Percentiles rank a stretch among this genome's conserved stretches.
phyloP scores from a whole-genome alignment of 2,888 invertebrate genomes.

The Eurytoma californica region DNA sequence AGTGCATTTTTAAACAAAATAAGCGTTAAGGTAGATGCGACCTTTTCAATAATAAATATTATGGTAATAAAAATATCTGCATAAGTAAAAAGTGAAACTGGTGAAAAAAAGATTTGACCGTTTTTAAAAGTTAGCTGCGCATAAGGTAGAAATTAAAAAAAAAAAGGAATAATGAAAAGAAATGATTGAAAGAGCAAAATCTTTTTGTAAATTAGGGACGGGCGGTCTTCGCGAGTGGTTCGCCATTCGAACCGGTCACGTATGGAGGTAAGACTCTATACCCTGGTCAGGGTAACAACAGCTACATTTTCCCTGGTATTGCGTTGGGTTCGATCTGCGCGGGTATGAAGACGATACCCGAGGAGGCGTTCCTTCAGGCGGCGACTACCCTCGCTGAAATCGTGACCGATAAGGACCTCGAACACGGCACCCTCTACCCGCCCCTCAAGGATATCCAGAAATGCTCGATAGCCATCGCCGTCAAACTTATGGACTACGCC shows the following conservation, averaged over 20 bases:
- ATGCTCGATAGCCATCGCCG: slow-evolving; percentile 92
- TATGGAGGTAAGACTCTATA: slow-evolving; percentile 86
- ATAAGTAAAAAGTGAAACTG: too few relatives aligned
- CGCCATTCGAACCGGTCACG: slow-evolving; percentile 93
- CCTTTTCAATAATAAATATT: too few relatives aligned
- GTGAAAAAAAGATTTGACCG: too few relatives aligned
- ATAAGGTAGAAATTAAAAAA: too few relatives aligned
- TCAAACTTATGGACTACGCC: slow-evolving; percentile 87
- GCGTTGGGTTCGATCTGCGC: slow-evolving; percentile 93
- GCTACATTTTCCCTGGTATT: slow-evolving; percentile 97
- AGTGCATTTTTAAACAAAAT: too few relatives aligned
- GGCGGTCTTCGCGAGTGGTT: slow-evolving; percentile 96
- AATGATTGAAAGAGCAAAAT: slow-evolving; percentile 1
- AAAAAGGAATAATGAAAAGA: neutral
- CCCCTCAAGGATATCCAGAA: slow-evolving; percentile 88
- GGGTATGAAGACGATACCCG: slow-evolving; percentile 91
- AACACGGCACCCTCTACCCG: slow-evolving; percentile 93
- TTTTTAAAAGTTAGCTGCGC: too few relatives aligned
- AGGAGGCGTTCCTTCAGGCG: slow-evolving; percentile 93
- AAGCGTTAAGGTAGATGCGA: too few relatives aligned
- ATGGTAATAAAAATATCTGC: too few relatives aligned
- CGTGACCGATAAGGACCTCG: slow-evolving; percentile 88
- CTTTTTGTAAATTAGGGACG: slow-evolving; percentile 81
- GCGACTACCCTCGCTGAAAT: slow-evolving; percentile 90
- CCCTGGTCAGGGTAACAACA: slow-evolving; percentile 99